Base-by-base conservation (phyloP, 2,113 vertebrate genomes). In the Mesocricetus auratus region DNA sequence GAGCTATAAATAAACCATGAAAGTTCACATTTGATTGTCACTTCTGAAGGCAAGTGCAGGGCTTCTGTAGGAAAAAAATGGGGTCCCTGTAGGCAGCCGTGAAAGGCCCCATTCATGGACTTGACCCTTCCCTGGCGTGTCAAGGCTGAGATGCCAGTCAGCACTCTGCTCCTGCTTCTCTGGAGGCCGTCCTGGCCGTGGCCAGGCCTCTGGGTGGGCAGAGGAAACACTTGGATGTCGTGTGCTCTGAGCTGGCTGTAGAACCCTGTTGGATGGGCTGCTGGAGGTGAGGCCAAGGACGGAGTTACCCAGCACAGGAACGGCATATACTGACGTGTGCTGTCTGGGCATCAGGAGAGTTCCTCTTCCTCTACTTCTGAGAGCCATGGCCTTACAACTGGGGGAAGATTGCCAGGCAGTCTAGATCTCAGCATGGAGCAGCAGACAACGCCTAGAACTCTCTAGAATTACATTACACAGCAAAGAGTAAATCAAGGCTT, bases 1-100 rank as follows among this genome's bases (percentile, higher is more conserved):
- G 73, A 2, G 96, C 98, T 99, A 99, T 98, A 99, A 99, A 99
- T 99, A 99, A 98, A 97, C 96, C 97, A 97, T 98, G 97, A 98
- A 98, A 98, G 98, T 98, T 98, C 98, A 64, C 98, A 98, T 98
- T 98, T 98, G 98, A 98, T 98, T 95, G 94, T 97, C 36, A 29
- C 98, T 98, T 98, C 98, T 98, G 97, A 98, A 98, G 98, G 98
- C 97, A 94, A 98, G 98, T 90, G 95, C 98, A 98, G 98, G 98
- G 97, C 98, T 98, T 97, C 98, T 97, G 93, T 56, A 96, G 97
- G 98, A 88, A 74, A 97, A 98, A 98, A 98, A 96, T 97, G 97
- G 98, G 97, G 97, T 98, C 98, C 98, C 99, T 98, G 98, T 96
- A 71, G 74, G 8, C 0, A n/a, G 64, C 69, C 42, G 69, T 97